A percentile compares a stretch with the other conserved stretches of the same genome.
Conservation (phyloP, 2,797 vertebrate genomes). For the Monodelphis domestica region DNA sequence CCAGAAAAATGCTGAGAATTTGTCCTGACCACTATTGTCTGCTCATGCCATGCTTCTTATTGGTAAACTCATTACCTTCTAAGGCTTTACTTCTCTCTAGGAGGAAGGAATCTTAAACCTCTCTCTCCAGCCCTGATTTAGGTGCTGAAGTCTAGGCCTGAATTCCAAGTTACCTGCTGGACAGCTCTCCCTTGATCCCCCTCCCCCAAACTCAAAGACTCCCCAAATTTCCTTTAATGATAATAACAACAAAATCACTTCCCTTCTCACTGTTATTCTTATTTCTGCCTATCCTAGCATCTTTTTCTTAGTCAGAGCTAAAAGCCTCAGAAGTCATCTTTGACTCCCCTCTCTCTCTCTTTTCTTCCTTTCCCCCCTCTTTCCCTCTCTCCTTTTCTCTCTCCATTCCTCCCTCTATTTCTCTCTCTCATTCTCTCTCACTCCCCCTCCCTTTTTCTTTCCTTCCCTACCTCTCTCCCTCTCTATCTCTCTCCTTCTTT, state of each 20-base stretch:
- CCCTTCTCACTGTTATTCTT: neutral
- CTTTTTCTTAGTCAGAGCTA: neutral
- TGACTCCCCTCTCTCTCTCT: neutral
- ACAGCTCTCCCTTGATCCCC: neutral
- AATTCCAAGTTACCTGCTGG: neutral
- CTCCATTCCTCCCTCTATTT: too few relatives aligned
- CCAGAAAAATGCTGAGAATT: neutral
- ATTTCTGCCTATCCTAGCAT: neutral
- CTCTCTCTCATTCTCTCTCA: too few relatives aligned
- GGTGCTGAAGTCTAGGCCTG: neutral
- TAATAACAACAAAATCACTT: neutral
- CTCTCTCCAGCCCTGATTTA: neutral
- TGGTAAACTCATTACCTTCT: neutral
- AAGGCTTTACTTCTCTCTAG: neutral
- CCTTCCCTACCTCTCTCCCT: too few relatives aligned
- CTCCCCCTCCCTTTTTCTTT: too few relatives aligned
- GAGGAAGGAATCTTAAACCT: neutral
- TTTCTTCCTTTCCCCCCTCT: too few relatives aligned
- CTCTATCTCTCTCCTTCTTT: too few relatives aligned
- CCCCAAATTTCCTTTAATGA: neutral
- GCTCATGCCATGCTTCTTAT: neutral
- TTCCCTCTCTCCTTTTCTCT: too few relatives aligned
- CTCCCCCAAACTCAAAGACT: neutral
- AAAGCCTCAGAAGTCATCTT: neutral
- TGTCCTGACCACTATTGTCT: neutral